Percentiles rank a stretch among this genome's conserved stretches.
Evolutionary conservation across 2,888 invertebrate genomes (phyloP).

Genomic region (Pollenia angustigena): DNA sequence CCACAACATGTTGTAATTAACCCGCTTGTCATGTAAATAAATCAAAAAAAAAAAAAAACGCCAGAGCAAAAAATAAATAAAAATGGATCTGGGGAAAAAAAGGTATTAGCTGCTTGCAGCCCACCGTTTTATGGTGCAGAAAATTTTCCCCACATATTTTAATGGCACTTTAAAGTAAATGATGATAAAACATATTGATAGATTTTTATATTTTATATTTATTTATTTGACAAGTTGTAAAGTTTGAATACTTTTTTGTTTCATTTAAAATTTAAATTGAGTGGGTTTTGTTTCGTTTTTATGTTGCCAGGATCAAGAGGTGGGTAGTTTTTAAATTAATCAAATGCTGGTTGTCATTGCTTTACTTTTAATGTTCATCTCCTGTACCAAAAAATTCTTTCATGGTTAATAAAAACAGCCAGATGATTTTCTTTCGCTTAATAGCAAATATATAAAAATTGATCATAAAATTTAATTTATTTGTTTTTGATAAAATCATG

Average conservation of each 20-base stretch:
- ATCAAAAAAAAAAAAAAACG: constrained; percentile 71
- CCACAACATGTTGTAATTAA: constrained; percentile 77
- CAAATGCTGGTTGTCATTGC: constrained; percentile 23
- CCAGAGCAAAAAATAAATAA: constrained; percentile 44
- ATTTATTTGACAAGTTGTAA: constrained; percentile 50
- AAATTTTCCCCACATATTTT: constrained; percentile 64
- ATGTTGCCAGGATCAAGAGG: constrained; percentile 61
- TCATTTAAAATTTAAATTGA: constrained; percentile 30
- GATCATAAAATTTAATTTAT: constrained; percentile 66
- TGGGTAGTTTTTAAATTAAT: constrained; percentile 67
- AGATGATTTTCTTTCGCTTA: constrained; percentile 34
- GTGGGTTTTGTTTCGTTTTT: constrained; percentile 52
- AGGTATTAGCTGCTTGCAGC: constrained; percentile 64
- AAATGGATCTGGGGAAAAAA: constrained; percentile 39
- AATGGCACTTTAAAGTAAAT: constrained; percentile 66
- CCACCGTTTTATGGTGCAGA: constrained; percentile 74
- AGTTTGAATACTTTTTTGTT: neutral
- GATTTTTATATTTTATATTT: constrained; percentile 51
- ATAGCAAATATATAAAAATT: constrained; percentile 44
- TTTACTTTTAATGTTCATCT: constrained; percentile 22
- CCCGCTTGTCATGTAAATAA: constrained; percentile 76
- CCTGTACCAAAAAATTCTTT: neutral
- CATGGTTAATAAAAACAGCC: constrained; percentile 35
- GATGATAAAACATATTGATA: constrained; percentile 68
- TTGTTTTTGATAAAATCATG: constrained; percentile 66